These are phyloP conservation scores for Nomada ruficornis DNA, from an alignment of 2,888 invertebrate species.

Conservation along the genomic window DNA sequence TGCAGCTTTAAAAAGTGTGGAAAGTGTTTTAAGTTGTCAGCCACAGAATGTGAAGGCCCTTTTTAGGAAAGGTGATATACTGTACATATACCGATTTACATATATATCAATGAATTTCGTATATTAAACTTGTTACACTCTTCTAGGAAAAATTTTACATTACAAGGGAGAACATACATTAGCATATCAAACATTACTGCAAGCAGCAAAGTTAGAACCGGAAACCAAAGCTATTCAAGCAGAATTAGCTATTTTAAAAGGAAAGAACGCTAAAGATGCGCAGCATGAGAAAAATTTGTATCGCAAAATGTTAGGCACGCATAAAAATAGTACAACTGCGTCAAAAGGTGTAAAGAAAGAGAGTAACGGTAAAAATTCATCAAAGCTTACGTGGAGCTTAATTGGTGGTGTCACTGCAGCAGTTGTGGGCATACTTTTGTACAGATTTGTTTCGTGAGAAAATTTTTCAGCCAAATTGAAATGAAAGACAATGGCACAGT, in stretches of 20 bases:
- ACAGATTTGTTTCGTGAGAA: constrained; percentile 86
- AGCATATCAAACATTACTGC: constrained; percentile 88
- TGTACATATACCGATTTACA: not conserved
- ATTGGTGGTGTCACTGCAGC: constrained; percentile 89
- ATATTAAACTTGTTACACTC: constrained; percentile 5
- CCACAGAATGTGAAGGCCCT: constrained; percentile 96
- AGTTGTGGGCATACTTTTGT: constrained; percentile 90
- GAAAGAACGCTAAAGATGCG: constrained; percentile 86
- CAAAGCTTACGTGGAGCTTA: constrained; percentile 88
- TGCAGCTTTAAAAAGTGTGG: constrained; percentile 93
- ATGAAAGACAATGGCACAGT: constrained; percentile 1
- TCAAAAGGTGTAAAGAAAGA: constrained; percentile 50
- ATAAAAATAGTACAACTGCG: constrained; percentile 51
- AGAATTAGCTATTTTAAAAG: constrained; percentile 86
- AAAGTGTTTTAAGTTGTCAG: constrained; percentile 92
- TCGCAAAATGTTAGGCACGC: constrained; percentile 87
- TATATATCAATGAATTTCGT: not conserved
- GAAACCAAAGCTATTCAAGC: constrained; percentile 87
- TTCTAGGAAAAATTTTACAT: constrained; percentile 86
- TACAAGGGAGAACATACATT: constrained; percentile 89
- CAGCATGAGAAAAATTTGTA: constrained; percentile 88
- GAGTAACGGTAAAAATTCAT: constrained; percentile 72
- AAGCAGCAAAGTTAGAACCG: constrained; percentile 88
- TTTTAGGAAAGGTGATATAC: constrained; percentile 91
- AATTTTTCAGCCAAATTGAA: constrained; percentile 3